Evolutionary conservation across 1,140 invertebrate species (phyloP).

Genomic region (Linepithema humile): DNA sequence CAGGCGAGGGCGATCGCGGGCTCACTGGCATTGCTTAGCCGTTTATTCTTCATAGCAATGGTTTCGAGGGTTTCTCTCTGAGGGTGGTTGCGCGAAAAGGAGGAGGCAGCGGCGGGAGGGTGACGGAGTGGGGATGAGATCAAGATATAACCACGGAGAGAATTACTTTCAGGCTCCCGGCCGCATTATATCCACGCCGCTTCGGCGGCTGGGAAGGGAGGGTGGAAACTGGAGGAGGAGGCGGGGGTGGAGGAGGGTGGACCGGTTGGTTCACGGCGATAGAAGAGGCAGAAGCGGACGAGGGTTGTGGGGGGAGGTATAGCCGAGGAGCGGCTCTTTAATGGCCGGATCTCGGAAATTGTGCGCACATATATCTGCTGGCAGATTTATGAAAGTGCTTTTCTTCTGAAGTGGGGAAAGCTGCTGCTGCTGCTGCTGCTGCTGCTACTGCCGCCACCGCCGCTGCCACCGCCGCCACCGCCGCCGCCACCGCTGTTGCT

Average conservation of each 20-base stretch:
- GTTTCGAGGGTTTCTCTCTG: conserved; percentile 46
- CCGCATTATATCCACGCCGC: conserved; percentile 77
- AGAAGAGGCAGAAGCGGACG: conserved; percentile 49
- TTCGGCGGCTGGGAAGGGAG: conserved; percentile 65
- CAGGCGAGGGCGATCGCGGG: conserved; percentile 46
- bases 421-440: conserved; percentile 74
- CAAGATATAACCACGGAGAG: conserved; percentile 81
- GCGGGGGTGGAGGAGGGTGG: conserved; percentile 55
- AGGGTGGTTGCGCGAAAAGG: conserved; percentile 40
- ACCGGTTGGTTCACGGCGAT: conserved; percentile 65
- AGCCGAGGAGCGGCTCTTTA: conserved; percentile 86
- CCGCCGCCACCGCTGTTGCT: conserved; percentile 36
- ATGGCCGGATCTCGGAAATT: conserved; percentile 94
- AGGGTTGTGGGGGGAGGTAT: conserved; percentile 67
- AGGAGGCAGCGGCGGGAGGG: conserved; percentile 14
- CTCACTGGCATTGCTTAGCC: conserved; percentile 69
- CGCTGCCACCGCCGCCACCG: conserved; percentile 64
- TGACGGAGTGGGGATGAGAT: conserved; percentile 68
- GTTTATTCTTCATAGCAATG: conserved; percentile 76
- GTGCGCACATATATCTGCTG: conserved; percentile 93
- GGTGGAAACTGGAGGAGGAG: conserved; percentile 31
- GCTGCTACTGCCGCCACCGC: conserved; percentile 66
- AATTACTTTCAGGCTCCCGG: conserved; percentile 79
- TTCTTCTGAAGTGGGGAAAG: conserved; percentile 86
- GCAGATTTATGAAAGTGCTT: conserved; percentile 94